Percentiles rank a stretch among this genome's conserved stretches.
Conservation (phyloP, 2,797 vertebrate species). For the Cynodonichthys magdalenae region DNA sequence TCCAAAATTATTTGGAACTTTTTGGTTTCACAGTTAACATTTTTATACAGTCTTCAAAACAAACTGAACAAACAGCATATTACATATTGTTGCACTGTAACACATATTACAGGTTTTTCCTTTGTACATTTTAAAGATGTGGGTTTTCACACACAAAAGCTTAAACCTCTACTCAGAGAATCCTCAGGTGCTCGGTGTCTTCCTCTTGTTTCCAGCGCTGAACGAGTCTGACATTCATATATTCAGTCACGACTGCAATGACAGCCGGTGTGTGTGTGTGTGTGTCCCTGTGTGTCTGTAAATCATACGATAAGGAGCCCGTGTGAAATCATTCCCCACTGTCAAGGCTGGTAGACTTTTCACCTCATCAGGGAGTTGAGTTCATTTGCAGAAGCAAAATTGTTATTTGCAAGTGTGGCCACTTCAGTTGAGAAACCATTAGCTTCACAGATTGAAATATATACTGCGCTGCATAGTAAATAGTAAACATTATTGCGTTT, state of each 20-base stretch:
- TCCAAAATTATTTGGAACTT: too few relatives aligned
- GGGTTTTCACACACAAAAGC: neutral
- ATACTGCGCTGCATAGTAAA: conserved; percentile 55
- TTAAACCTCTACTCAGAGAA: conserved; percentile 26
- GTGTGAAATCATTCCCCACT: conserved; percentile 28
- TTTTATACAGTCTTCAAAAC: too few relatives aligned
- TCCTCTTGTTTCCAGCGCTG: conserved; percentile 28
- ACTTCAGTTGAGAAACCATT: conserved; percentile 65
- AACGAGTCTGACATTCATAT: conserved; percentile 57
- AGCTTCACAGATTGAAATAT: conserved; percentile 69
- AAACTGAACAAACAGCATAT: too few relatives aligned
- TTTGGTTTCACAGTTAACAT: too few relatives aligned
- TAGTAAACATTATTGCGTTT: conserved; percentile 61
- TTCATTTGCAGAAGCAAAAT: conserved; percentile 68
- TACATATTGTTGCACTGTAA: too few relatives aligned
- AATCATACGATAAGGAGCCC: conserved; percentile 47
- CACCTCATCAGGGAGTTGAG: conserved; percentile 64
- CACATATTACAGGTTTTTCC: neutral
- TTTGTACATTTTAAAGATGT: neutral
- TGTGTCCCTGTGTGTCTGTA: neutral
- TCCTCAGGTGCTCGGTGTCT: conserved; percentile 49
- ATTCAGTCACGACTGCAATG: conserved; percentile 42
- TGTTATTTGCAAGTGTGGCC: conserved; percentile 67
- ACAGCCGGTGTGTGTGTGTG: conserved; percentile 4
- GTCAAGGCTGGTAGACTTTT: conserved; percentile 53